These are phyloP conservation scores for Synaphobranchus kaupii DNA, from an alignment of 2,797 vertebrate species.

Conservation along the genomic window DNA sequence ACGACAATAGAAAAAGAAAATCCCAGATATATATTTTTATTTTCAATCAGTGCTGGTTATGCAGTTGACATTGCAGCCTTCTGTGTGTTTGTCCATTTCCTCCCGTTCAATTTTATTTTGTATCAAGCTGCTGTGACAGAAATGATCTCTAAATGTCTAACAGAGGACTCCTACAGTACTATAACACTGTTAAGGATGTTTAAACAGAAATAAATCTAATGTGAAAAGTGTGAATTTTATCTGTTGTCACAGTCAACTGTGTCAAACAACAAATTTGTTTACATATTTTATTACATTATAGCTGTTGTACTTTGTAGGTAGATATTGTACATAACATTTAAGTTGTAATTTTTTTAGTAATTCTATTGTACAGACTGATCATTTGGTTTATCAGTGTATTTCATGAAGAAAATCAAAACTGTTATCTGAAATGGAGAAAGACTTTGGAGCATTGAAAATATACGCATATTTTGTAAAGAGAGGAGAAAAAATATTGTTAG, in stretches of 20 bases:
- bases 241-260: conserved; percentile 81
- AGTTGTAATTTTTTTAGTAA: conserved; percentile 82
- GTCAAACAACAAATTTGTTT: conserved; percentile 79
- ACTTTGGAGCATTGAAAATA: conserved; percentile 42
- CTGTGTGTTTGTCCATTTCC: conserved; percentile 74
- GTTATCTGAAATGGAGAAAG: conserved; percentile 69
- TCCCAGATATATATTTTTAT: conserved; percentile 52
- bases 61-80: conserved; percentile 60
- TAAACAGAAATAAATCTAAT: conserved; percentile 80
- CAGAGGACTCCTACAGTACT: conserved; percentile 73
- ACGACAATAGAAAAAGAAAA: conserved; percentile 44
- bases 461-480: conserved; percentile 67
- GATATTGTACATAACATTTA: conserved; percentile 75
- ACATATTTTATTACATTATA: conserved; percentile 85
- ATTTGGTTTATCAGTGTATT: conserved; percentile 74
- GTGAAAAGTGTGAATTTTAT: conserved; percentile 82
- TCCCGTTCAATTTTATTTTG: conserved; percentile 72
- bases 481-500: conserved; percentile 90
- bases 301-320: conserved; percentile 83
- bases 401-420: conserved; percentile 71
- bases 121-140: conserved; percentile 63
- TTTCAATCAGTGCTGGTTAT: conserved; percentile 69
- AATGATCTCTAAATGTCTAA: conserved; percentile 52
- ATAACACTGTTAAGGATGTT: conserved; percentile 79
- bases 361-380: conserved; percentile 80